Conservation (phyloP, 2,113 vertebrate genomes). For the Nesogale talazaci region DNA sequence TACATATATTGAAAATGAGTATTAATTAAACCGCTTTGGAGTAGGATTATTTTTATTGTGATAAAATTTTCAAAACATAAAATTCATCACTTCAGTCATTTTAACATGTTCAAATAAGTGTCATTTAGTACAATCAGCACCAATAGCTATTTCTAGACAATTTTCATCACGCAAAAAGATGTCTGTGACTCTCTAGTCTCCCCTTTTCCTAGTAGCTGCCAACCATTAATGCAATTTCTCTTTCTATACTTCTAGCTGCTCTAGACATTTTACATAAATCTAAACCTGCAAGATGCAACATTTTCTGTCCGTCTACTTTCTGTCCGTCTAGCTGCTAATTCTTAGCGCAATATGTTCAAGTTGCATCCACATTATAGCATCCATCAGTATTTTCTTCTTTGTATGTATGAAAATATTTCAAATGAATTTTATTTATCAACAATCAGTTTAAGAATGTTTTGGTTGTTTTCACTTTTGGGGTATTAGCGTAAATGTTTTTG, state of each 20-base stretch:
- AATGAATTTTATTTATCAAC: neutral
- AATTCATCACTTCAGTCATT: neutral
- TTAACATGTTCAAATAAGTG: neutral
- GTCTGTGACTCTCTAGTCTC: neutral
- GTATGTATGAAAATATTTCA: neutral
- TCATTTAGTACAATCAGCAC: neutral
- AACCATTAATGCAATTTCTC: neutral
- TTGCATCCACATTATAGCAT: neutral
- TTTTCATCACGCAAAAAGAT: neutral
- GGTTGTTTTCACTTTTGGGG: neutral
- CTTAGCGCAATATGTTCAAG: neutral
- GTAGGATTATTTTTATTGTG: neutral
- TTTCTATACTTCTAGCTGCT: neutral
- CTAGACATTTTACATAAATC: neutral
- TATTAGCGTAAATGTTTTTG: neutral
- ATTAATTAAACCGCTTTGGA: neutral
- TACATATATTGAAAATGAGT: slow-evolving; percentile 19
- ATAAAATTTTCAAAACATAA: neutral
- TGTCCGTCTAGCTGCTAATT: too few relatives aligned
- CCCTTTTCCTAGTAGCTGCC: neutral
- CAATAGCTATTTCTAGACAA: neutral
- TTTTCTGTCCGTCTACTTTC: neutral
- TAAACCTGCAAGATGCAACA: neutral
- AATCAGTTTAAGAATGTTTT: neutral
- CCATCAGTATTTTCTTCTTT: neutral